phyloP scores from a whole-genome alignment of 1,140 invertebrate species.

The Augochlora pura region DNA sequence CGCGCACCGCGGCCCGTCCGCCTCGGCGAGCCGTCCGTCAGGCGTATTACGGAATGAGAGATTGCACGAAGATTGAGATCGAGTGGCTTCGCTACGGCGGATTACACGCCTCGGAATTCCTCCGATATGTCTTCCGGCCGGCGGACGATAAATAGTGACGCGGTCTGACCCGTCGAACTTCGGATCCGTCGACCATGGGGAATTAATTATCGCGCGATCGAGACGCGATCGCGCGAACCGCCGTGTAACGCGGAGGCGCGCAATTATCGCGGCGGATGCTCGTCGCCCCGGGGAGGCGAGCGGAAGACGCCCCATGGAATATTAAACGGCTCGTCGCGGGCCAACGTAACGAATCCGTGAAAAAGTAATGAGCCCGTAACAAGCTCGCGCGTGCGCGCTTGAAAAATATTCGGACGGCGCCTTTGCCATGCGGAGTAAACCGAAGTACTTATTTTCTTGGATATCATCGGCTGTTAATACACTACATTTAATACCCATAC shows the following conservation, averaged over 20 bases:
- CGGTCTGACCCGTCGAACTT: conserved; percentile 4
- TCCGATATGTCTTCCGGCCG: conserved; percentile 15
- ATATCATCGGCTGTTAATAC: no score
- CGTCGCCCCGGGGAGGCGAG: no score
- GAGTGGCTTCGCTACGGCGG: conserved; percentile 20
- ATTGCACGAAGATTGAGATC: conserved; percentile 46
- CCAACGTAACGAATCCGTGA: background rate
- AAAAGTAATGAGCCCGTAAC: background rate
- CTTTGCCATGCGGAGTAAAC: no score
- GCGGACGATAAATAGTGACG: conserved; percentile 23
- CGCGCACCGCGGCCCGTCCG: background rate
- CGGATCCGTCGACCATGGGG: background rate
- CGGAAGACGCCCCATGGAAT: no score
- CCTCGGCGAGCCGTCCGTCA: conserved; percentile 1
- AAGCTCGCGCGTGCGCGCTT: background rate
- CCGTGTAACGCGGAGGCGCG: no score
- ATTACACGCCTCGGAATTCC: conserved; percentile 39
- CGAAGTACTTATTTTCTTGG: no score
- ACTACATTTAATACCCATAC: no score
- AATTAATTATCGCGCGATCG: background rate
- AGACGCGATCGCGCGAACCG: background rate
- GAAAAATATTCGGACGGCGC: background rate
- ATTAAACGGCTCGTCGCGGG: no score
- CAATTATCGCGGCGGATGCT: no score
- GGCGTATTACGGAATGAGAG: conserved; percentile 34